Evolutionary conservation across 2,113 vertebrate genomes (phyloP).

Genomic region (Candoia aspera): DNA sequence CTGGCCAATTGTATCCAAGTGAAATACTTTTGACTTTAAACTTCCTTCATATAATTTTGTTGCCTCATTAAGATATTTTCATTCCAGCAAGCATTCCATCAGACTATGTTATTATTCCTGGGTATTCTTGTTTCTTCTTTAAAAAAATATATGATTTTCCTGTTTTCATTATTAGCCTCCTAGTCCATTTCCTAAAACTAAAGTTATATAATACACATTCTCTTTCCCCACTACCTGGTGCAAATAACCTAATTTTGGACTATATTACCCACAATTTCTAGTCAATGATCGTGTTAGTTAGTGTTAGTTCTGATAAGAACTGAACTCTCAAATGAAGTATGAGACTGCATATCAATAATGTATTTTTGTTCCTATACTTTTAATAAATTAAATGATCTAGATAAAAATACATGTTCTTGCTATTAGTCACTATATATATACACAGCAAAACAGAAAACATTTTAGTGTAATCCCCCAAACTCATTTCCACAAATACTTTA

Average conservation of each 20-base stretch:
- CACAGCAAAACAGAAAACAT: neutral
- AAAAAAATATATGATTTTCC: neutral
- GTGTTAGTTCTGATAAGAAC: neutral
- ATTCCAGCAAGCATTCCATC: neutral
- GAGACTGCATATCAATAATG: neutral
- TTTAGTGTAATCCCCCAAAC: neutral
- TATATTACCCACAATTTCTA: neutral
- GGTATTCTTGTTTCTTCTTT: too few relatives aligned
- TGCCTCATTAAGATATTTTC: neutral
- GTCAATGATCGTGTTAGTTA: neutral
- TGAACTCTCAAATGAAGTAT: neutral
- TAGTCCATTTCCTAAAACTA: neutral
- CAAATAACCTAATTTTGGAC: neutral
- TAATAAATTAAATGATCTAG: neutral
- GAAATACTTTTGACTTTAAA: neutral
- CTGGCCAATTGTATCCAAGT: neutral
- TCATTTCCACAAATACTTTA: neutral
- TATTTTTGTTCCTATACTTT: neutral
- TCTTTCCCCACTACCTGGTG: neutral
- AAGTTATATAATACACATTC: neutral
- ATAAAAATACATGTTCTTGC: neutral
- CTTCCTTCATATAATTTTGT: neutral
- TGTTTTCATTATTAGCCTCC: neutral
- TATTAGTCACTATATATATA: neutral
- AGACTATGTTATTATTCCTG: neutral